Evolutionary conservation across 53 echinoderm and acorn worm species (phyloP).

Genomic region (Mesocentrotus franciscanus): DNA sequence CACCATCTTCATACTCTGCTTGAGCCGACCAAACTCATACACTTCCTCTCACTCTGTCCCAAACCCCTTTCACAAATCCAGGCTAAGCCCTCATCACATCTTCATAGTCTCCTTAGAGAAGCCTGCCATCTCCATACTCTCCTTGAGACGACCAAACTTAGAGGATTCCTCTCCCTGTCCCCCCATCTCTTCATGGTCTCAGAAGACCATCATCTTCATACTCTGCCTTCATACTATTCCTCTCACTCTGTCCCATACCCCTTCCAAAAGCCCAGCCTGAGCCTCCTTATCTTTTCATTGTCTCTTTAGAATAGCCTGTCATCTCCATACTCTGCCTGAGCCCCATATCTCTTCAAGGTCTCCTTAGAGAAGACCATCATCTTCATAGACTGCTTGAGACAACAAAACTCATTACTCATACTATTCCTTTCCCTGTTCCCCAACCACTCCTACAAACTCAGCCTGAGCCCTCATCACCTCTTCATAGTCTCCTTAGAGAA

Average conservation of each 20-base stretch:
- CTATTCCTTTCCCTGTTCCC: too few species aligned
- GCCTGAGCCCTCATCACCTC: too few species aligned
- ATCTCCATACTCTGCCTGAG: too few species aligned
- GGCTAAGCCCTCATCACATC: constrained; percentile 62
- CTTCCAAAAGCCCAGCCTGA: neutral
- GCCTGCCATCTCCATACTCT: neutral
- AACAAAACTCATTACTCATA: neutral
- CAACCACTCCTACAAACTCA: too few species aligned
- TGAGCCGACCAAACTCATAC: neutral
- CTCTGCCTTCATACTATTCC: too few species aligned
- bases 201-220: too few species aligned
- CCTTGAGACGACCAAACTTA: too few species aligned
- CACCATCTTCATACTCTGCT: neutral
- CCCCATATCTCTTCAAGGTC: constrained; percentile 61
- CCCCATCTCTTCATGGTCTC: too few species aligned
- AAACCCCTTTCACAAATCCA: neutral
- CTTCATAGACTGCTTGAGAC: neutral
- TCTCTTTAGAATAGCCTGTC: too few species aligned
- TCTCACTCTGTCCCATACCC: too few species aligned
- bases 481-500: too few species aligned
- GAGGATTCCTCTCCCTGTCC: too few species aligned
- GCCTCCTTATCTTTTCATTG: neutral
- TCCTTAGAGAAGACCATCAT: neutral
- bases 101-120: constrained; percentile 29
- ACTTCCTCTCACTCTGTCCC: neutral